Percentiles rank a stretch among this genome's conserved stretches.
Conservation (phyloP, 2,113 vertebrate species). For the Sminthopsis crassicaudata region DNA sequence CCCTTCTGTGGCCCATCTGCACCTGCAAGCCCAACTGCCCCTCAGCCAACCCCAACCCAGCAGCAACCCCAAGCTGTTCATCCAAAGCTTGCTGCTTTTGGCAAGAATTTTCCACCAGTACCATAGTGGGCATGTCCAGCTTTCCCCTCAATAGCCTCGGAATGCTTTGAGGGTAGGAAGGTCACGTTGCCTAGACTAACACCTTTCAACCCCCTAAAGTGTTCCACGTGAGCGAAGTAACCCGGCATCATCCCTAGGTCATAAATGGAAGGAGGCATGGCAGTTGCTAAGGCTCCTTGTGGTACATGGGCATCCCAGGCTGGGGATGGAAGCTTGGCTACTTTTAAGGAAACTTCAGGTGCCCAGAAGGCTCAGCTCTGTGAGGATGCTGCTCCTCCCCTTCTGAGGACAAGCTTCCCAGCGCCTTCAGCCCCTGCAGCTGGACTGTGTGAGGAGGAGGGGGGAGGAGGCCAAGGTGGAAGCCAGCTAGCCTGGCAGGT, state of each 20-base stretch:
- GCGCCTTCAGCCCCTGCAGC: neutral
- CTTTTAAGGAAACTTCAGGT: neutral
- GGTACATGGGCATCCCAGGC: neutral
- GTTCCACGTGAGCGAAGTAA: no score
- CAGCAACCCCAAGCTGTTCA: neutral
- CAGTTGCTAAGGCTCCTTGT: neutral
- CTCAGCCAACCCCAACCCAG: no score
- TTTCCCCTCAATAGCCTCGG: neutral
- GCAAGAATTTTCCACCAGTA: neutral
- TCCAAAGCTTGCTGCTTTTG: neutral
- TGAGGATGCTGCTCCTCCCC: neutral
- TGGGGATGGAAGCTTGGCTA: no score
- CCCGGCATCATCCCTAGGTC: neutral
- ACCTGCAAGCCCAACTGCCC: neutral
- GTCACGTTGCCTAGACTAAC: neutral
- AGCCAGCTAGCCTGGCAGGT: neutral
- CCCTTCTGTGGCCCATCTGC: no score
- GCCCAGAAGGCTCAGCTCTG: neutral
- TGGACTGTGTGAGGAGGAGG: neutral
- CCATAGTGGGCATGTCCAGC: no score
- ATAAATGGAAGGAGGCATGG: no score
- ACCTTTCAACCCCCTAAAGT: no score
- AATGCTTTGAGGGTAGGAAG: neutral
- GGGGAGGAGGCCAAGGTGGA: neutral
- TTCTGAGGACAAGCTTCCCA: neutral